These are phyloP conservation scores for Nannoperca australis DNA, from an alignment of 2,797 vertebrate species.

Conservation along the genomic window DNA sequence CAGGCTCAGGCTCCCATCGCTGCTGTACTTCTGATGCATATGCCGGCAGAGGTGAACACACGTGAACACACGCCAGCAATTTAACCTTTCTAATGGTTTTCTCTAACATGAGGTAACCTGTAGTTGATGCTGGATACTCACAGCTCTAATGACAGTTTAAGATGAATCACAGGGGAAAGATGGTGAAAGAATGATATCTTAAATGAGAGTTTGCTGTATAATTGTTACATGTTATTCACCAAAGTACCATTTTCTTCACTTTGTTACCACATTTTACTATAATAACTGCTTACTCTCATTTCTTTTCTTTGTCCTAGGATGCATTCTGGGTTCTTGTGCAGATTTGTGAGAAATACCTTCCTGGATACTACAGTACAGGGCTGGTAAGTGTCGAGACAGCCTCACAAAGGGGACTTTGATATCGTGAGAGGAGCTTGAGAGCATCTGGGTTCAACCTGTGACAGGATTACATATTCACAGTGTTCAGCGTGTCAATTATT, in stretches of 20 bases:
- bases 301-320: constrained; percentile 85
- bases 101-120: neutral
- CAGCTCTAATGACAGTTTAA: neutral
- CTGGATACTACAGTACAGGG: constrained; percentile 97
- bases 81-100: neutral
- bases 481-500: constrained; percentile 33
- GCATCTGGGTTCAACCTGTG: neutral
- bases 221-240: neutral
- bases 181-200: neutral
- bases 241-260: neutral
- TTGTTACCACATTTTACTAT: neutral
- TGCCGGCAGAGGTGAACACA: constrained; percentile 94
- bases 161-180: neutral
- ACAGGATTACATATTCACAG: constrained; percentile 38
- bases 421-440: neutral
- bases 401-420: constrained; percentile 13
- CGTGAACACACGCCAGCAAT: constrained; percentile 58
- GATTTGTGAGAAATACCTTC: constrained; percentile 99
- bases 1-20: constrained; percentile 98
- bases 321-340: constrained; percentile 98
- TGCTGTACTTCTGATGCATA: constrained; percentile 98
- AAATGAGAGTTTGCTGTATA: neutral
- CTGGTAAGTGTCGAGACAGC: constrained; percentile 87
- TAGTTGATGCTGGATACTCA: neutral
- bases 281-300: neutral